These are phyloP conservation scores for Oxytorus armatus DNA, from an alignment of 2,888 invertebrate species.

Conservation along the genomic window DNA sequence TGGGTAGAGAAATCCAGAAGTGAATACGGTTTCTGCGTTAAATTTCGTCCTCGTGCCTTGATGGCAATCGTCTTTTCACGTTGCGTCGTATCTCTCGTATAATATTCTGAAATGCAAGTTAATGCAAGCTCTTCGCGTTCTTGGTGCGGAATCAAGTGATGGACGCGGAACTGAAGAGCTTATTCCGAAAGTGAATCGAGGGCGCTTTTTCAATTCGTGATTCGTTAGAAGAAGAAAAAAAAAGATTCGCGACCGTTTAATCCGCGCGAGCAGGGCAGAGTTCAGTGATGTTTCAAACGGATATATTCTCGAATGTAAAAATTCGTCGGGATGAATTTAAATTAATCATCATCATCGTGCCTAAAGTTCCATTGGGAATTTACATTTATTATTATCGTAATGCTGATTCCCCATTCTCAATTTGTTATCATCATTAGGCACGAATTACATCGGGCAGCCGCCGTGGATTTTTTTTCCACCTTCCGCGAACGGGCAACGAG, in stretches of 20 bases:
- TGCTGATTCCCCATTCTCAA: not conserved
- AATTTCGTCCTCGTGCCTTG: slow-evolving; percentile 34
- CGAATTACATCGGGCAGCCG: slow-evolving; percentile 13
- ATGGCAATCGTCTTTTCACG: not conserved
- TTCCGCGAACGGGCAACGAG: slow-evolving; percentile 20
- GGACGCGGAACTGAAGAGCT: not conserved
- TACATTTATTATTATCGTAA: slow-evolving; percentile 1
- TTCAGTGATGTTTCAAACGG: too few relatives aligned
- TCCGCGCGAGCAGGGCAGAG: too few relatives aligned
- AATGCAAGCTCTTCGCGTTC: slow-evolving; percentile 18
- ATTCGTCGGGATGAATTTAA: too few relatives aligned
- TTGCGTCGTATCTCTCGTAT: slow-evolving; percentile 5
- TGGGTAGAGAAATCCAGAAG: slow-evolving; percentile 24
- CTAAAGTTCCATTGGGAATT: too few relatives aligned
- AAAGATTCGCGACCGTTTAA: not conserved
- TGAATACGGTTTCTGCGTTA: slow-evolving; percentile 38
- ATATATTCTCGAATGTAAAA: too few relatives aligned
- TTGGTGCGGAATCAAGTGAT: not conserved
- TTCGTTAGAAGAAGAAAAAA: not conserved
- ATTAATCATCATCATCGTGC: too few relatives aligned
- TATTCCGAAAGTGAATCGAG: not conserved
- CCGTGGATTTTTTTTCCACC: slow-evolving; percentile 22
- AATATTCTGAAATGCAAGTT: slow-evolving; percentile 20
- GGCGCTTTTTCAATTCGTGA: slow-evolving; percentile 8
- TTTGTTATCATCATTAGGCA: not conserved